Conservation (phyloP, 2,888 invertebrate species). For the Drosophila leonis region DNA sequence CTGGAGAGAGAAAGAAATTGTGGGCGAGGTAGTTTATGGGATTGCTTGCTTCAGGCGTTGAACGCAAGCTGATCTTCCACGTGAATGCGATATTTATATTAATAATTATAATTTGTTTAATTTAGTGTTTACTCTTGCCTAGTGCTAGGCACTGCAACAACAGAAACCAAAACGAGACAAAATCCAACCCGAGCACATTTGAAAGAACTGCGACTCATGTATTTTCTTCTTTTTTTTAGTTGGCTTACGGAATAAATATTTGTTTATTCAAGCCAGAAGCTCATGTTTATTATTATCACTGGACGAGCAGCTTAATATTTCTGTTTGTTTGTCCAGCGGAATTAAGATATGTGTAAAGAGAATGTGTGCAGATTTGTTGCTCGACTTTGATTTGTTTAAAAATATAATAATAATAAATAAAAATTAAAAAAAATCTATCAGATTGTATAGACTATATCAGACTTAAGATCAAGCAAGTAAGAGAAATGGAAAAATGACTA, state of each 20-base stretch:
- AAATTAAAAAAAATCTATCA: background rate
- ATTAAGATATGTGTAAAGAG: background rate
- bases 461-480: too few species aligned
- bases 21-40: background rate
- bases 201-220: slow-evolving; percentile 22
- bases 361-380: background rate
- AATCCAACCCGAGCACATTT: slow-evolving; percentile 16
- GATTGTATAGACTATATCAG: background rate
- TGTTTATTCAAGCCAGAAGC: slow-evolving; percentile 19
- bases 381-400: background rate
- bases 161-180: slow-evolving; percentile 1
- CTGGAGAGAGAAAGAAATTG: background rate
- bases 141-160: slow-evolving; percentile 62
- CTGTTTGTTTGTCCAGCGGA: slow-evolving; percentile 22
- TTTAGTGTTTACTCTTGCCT: slow-evolving; percentile 31
- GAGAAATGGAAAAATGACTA: background rate
- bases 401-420: background rate
- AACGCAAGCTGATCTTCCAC: slow-evolving; percentile 34
- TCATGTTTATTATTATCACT: slow-evolving; percentile 28
- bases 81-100: slow-evolving; percentile 48
- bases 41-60: background rate
- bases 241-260: slow-evolving; percentile 51
- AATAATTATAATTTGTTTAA: slow-evolving; percentile 45
- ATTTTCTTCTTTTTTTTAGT: slow-evolving; percentile 19
- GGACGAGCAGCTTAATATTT: background rate